Conservation (phyloP, 2,888 invertebrate species). For the Hirtodrosophila trivittata region DNA sequence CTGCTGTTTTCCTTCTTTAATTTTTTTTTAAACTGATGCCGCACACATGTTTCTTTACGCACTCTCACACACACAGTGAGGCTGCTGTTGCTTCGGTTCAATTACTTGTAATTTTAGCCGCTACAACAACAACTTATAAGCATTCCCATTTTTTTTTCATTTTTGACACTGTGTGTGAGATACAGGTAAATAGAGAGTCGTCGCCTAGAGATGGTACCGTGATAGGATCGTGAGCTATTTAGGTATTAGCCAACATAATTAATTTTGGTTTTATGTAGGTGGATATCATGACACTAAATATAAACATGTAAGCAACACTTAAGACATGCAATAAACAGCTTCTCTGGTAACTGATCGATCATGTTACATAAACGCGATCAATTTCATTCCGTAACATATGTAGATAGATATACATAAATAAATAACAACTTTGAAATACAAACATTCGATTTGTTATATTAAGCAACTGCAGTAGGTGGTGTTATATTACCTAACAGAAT, state of each 20-base stretch:
- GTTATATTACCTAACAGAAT: too few relatives aligned
- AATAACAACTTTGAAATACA: too few relatives aligned
- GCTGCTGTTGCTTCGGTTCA: constrained; percentile 59
- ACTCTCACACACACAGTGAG: constrained; percentile 7
- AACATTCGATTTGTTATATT: too few relatives aligned
- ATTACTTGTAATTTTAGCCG: constrained; percentile 79
- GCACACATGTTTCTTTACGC: constrained; percentile 54
- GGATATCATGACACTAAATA: too few relatives aligned
- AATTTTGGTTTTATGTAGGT: too few relatives aligned
- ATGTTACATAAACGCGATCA: too few relatives aligned
- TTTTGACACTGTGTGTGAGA: constrained; percentile 13
- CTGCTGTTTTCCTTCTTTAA: constrained; percentile 35
- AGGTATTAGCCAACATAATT: too few relatives aligned
- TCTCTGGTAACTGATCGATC: too few relatives aligned
- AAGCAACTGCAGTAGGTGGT: too few relatives aligned
- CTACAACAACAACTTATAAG: constrained; percentile 51
- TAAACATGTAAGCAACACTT: too few relatives aligned
- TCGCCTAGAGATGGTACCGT: constrained; percentile 41
- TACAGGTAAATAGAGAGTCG: constrained; percentile 46
- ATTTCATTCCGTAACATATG: not conserved
- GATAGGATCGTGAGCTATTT: constrained; percentile 22
- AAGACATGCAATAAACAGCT: too few relatives aligned
- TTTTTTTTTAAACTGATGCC: constrained; percentile 45
- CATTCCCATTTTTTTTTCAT: constrained; percentile 34
- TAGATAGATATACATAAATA: not conserved